These are phyloP conservation scores for Globodera rostochiensis DNA, from an alignment of 1,140 invertebrate species.

Conservation along the genomic window DNA sequence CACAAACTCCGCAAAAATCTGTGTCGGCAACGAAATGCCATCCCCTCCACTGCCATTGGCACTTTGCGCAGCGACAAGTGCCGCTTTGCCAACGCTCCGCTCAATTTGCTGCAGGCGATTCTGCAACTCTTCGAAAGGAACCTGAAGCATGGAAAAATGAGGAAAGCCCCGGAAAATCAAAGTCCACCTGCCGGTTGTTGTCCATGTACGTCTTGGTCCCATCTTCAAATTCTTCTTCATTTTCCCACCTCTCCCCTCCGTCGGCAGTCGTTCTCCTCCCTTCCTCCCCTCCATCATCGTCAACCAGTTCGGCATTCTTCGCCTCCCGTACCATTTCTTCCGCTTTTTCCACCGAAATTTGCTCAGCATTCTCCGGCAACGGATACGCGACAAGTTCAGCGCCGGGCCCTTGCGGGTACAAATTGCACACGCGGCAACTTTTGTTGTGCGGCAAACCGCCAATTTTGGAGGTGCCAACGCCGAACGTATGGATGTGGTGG, in stretches of 20 bases:
- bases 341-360: conserved; percentile 9
- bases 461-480: conserved; percentile 42
- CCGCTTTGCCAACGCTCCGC: background rate
- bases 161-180: background rate
- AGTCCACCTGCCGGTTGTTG: too few relatives aligned
- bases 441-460: conserved; percentile 43
- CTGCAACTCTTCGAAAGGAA: conserved; percentile 12
- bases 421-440: conserved; percentile 34
- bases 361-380: conserved; percentile 9
- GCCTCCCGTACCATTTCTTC: conserved; percentile 17
- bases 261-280: background rate
- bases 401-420: conserved; percentile 37
- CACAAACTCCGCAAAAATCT: background rate
- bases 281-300: conserved; percentile 19
- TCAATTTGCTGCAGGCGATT: conserved; percentile 15
- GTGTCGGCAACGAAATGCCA: background rate
- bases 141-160: background rate
- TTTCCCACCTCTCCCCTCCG: background rate
- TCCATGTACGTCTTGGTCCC: too few relatives aligned
- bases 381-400: background rate
- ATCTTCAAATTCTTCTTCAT: background rate
- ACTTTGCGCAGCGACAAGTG: background rate
- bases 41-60: background rate
- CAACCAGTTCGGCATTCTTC: conserved; percentile 10
- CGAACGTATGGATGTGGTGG: conserved; percentile 23